phyloP scores from a whole-genome alignment of 1,140 invertebrate species.

The Odontomachus brunneus region DNA sequence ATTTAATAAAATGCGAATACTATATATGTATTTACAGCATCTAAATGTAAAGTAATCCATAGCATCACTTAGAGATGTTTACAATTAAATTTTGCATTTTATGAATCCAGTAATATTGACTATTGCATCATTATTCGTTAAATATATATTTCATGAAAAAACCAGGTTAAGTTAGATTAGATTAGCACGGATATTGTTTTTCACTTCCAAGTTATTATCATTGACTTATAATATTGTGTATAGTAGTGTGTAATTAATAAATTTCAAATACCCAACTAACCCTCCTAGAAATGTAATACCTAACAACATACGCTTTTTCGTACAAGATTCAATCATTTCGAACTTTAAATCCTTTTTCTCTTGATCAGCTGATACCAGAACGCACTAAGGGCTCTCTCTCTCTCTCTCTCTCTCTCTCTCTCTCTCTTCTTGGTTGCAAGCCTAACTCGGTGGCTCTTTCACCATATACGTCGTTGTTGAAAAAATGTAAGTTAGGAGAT shows the following conservation, averaged over 20 bases:
- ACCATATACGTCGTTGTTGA: no score
- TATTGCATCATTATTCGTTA: no score
- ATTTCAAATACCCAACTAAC: constrained; percentile 82
- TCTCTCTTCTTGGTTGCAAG: no score
- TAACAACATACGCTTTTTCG: constrained; percentile 89
- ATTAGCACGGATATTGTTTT: neutral
- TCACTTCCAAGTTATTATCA: constrained; percentile 7
- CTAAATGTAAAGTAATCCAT: neutral
- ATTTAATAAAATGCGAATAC: neutral
- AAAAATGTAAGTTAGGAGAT: no score
- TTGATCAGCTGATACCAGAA: no score
- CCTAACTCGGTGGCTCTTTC: no score
- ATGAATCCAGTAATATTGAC: no score
- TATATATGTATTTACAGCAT: neutral
- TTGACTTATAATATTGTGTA: neutral
- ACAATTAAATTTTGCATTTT: neutral
- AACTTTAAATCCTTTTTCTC: neutral
- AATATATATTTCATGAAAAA: no score
- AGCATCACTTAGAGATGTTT: neutral
- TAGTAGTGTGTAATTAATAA: neutral
- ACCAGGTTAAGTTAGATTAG: neutral
- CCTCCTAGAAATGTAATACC: constrained; percentile 87
- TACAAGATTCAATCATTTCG: constrained; percentile 89
- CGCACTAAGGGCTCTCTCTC: no score
- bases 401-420: no score